These are phyloP conservation scores for Lophochroa leadbeateri DNA, from an alignment of 2,113 vertebrate genomes.

Conservation along the genomic window DNA sequence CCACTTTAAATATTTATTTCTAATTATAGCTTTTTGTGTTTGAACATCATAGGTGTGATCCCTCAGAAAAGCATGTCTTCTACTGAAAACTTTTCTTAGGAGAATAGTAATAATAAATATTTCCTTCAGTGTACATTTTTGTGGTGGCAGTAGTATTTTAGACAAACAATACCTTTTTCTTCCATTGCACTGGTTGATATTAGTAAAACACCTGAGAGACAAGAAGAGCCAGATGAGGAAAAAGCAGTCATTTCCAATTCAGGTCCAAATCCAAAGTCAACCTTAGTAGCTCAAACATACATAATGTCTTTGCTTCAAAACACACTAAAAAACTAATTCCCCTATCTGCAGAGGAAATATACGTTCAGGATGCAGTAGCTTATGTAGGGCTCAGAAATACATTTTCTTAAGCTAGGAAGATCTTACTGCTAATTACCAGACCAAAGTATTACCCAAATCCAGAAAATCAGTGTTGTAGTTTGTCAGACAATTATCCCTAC, in stretches of 20 bases:
- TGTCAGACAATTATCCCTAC: not conserved
- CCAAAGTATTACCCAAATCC: not conserved
- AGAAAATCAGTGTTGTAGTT: not conserved
- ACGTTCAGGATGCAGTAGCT: not conserved
- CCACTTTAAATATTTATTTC: not conserved
- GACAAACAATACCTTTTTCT: not conserved
- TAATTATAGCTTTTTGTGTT: not conserved
- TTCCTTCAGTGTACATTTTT: not conserved
- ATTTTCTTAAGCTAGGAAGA: not conserved
- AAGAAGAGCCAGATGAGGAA: not conserved
- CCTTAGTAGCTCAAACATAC: accelerated
- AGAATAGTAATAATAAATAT: not conserved
- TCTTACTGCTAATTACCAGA: not conserved
- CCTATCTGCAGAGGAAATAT: not conserved
- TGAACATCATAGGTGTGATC: not conserved
- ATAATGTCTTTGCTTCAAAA: not conserved
- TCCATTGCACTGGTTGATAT: not conserved
- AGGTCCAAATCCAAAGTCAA: not conserved
- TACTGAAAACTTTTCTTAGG: not conserved
- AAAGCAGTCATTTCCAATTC: not conserved
- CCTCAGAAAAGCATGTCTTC: not conserved
- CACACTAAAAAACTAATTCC: not conserved
- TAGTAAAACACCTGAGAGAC: not conserved
- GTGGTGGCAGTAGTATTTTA: not conserved
- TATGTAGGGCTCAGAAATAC: not conserved